These are phyloP conservation scores for Callocephalon fimbriatum DNA, from an alignment of 2,113 vertebrate species.

Conservation along the genomic window DNA sequence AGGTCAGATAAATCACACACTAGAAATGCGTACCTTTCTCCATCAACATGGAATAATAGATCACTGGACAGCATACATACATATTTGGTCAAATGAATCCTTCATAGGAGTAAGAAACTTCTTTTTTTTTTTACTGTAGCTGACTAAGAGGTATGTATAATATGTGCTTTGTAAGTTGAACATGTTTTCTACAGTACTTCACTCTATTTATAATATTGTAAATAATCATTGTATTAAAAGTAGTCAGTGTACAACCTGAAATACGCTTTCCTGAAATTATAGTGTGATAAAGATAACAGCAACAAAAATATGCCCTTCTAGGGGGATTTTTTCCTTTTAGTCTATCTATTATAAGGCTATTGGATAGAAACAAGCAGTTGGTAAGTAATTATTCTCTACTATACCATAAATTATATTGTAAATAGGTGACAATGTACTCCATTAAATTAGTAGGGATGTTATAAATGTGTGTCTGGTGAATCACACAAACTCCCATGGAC, in stretches of 20 bases:
- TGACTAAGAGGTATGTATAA: neutral
- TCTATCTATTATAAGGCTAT: neutral
- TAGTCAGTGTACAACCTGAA: neutral
- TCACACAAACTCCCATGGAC: neutral
- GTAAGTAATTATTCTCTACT: neutral
- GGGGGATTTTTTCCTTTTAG: neutral
- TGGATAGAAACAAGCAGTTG: neutral
- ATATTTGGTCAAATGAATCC: neutral
- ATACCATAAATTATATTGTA: neutral
- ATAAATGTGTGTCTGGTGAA: neutral
- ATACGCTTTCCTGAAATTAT: neutral
- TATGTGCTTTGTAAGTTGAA: neutral
- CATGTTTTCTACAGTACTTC: neutral
- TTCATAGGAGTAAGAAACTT: neutral
- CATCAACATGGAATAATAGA: rapidly evolving
- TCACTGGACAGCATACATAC: neutral
- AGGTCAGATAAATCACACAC: neutral
- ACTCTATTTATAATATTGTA: neutral
- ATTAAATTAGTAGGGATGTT: neutral
- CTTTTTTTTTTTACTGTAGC: neutral
- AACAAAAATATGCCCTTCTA: neutral
- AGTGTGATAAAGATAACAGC: neutral
- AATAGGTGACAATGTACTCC: neutral
- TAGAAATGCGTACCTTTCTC: neutral
- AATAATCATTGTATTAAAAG: neutral